Conservation (phyloP, 2,113 vertebrate species). For the Chloebia gouldiae region DNA sequence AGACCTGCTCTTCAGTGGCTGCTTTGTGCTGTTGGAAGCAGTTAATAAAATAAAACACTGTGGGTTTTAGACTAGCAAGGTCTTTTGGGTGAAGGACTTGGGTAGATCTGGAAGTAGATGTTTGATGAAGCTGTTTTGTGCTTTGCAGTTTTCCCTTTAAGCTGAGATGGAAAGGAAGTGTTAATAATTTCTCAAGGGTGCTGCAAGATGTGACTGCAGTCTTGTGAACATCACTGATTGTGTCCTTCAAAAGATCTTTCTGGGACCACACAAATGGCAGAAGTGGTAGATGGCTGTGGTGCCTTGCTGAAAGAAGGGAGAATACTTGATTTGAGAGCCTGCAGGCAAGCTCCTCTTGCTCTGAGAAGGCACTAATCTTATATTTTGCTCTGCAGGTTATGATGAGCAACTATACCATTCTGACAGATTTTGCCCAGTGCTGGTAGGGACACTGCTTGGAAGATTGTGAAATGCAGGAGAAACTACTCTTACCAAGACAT, state of each 20-base stretch:
- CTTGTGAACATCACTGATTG: background rate
- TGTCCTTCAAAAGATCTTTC: background rate
- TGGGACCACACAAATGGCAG: background rate
- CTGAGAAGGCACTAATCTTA: background rate
- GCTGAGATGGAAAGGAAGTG: background rate
- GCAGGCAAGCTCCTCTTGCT: background rate
- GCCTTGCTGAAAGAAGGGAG: background rate
- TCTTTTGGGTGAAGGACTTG: background rate
- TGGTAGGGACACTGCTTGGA: background rate
- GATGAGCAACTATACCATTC: background rate
- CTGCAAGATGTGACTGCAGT: background rate
- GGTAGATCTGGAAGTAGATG: background rate
- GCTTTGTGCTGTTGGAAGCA: background rate
- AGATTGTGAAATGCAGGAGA: background rate
- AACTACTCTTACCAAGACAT: background rate
- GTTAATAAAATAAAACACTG: background rate
- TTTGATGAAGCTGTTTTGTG: background rate
- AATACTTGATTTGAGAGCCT: background rate
- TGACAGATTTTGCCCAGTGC: background rate
- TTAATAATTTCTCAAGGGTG: background rate
- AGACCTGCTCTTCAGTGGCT: background rate
- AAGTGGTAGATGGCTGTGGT: background rate
- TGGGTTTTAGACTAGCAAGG: background rate
- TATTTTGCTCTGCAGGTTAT: background rate
- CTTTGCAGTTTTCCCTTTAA: background rate